Base-by-base conservation (phyloP, 2,797 vertebrate genomes). In the Champsocephalus esox region DNA sequence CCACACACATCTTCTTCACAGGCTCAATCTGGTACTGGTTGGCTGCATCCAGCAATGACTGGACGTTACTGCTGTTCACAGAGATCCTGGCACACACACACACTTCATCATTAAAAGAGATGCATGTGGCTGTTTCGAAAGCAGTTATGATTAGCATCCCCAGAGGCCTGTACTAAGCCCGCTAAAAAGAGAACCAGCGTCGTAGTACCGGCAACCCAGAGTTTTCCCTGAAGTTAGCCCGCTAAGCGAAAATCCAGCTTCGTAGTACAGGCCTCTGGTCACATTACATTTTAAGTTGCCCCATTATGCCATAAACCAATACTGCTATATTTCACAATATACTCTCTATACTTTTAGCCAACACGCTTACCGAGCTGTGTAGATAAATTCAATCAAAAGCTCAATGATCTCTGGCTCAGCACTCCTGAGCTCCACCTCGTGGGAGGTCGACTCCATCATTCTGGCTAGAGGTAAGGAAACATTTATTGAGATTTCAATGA, bases 1-100 rank as follows among this genome's bases (percentile, higher is more conserved):
- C 97, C 85, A 98, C 97, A 83, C 98, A 99, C 98, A 99, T 98
- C 93, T 96, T 98, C 94, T 99, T 99, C 83, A 99, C 98, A 12
- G 98, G 98, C 81, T 99, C 98, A 84, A 99, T 98, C 85, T 99
- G 98, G 85, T 99, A 99, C 65, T 99, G 98, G 93, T 99, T 99
- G 87, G 98, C 98, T 81, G 98, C 98, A 92, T 98, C 97, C 88
- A 99, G 87, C 85, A 99, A 90, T 21, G 98, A 98, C 92, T 99
- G 98, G 68, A 99, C 98, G 21, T 99, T 99, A 93, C 96, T 97
- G 93, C 97, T 99, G 91, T 99, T 99, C 73, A 99, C 98, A 0
- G 96, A 98, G 88, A 99, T 99, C 90, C 98, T 99, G 89, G 17
- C 21, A 83, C 17, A 72, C 28, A 78, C 14, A 80, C 9, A 70